Conservation (phyloP, 2,797 vertebrate genomes). For the Neostethus bicornis region DNA sequence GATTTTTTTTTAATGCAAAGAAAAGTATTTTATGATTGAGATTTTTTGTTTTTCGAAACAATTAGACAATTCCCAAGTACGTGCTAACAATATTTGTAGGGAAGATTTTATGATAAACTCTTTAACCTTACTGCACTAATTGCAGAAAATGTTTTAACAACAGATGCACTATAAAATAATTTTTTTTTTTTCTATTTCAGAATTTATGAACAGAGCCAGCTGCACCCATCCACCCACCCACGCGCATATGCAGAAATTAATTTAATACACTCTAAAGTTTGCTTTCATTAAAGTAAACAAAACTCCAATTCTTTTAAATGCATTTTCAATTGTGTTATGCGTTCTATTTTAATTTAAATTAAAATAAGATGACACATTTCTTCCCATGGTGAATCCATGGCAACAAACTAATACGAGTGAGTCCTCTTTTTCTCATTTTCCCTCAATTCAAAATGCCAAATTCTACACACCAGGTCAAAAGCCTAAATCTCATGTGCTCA, state of each 20-base stretch:
- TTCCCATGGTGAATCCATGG: constrained; percentile 12
- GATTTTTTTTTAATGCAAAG: too few relatives aligned
- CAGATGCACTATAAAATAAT: too few relatives aligned
- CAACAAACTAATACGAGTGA: background rate
- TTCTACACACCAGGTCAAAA: background rate
- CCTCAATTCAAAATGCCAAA: background rate
- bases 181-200: too few relatives aligned
- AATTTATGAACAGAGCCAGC: background rate
- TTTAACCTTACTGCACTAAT: background rate
- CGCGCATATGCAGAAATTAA: background rate
- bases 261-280: background rate
- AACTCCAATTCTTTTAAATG: constrained; percentile 13
- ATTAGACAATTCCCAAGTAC: too few relatives aligned
- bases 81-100: too few relatives aligned
- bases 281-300: constrained; percentile 3
- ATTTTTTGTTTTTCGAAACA: too few relatives aligned
- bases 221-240: background rate
- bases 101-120: too few relatives aligned
- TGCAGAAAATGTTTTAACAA: background rate
- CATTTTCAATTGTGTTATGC: constrained; percentile 14
- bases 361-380: constrained; percentile 13
- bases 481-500: background rate
- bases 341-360: too few relatives aligned
- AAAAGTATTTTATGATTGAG: too few relatives aligned
- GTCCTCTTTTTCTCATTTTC: background rate